Conservation (phyloP, 2,888 invertebrate species). For the Carcina quercana region DNA sequence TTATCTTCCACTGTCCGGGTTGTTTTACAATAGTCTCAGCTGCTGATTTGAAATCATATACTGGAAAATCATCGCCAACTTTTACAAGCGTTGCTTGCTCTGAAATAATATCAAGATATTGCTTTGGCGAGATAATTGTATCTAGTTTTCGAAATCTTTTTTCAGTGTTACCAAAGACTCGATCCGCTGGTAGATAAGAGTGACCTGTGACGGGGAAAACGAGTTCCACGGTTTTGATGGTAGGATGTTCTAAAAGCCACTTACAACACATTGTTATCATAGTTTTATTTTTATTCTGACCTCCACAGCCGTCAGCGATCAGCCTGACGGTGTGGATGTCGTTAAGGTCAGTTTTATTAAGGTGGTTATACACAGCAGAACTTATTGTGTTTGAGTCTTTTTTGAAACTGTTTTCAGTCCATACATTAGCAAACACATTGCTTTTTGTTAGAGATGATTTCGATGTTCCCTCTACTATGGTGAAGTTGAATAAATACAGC, state of each 20-base stretch:
- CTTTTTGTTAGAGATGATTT: too few species aligned
- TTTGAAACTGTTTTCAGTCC: conserved; percentile 25
- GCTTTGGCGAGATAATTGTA: too few species aligned
- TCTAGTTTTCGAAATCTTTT: too few species aligned
- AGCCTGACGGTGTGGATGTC: conserved; percentile 17
- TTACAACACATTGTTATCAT: conserved; percentile 11
- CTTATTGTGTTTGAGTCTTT: conserved; percentile 31
- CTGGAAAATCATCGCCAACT: too few species aligned
- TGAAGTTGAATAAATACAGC: conserved; percentile 24
- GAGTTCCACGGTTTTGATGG: conserved; percentile 18
- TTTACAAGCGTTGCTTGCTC: too few species aligned
- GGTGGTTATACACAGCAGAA: conserved; percentile 20
- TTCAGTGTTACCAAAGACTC: conserved; percentile 19
- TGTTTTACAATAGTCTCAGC: too few species aligned
- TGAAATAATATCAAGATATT: too few species aligned
- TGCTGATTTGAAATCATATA: too few species aligned
- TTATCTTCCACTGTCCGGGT: too few species aligned
- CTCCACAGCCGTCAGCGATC: conserved; percentile 26
- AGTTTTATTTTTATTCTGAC: conserved; percentile 29
- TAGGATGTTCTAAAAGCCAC: conserved; percentile 14
- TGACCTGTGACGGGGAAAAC: conserved; percentile 25
- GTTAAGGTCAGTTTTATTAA: conserved; percentile 6
- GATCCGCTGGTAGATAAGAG: conserved; percentile 25
- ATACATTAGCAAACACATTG: conserved; percentile 20
- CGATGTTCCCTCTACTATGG: conserved; percentile 16